These are phyloP conservation scores for human (Homo sapiens) DNA, from an alignment of 2,113 vertebrate genomes.

Conservation along the genomic window GRCh38 chr6:153178501-153179000, in stretches of 20 bases:
- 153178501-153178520: neutral
- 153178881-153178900: neutral
- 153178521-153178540: neutral
- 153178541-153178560: neutral
- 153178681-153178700: neutral
- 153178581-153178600: neutral
- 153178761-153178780: neutral
- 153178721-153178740: neutral
- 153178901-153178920: conserved; percentile 40
- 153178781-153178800: neutral
- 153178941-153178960: conserved; percentile 68
- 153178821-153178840: neutral
- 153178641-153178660: neutral
- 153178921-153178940: conserved; percentile 67
- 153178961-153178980: conserved; percentile 67
- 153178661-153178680: neutral
- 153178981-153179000: conserved; percentile 25
- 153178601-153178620: neutral
- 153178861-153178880: conserved; percentile 25
- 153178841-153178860: conserved; percentile 41
- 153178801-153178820: neutral
- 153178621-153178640: neutral
- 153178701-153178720: neutral
- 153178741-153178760: neutral
- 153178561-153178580: neutral